phyloP scores from a whole-genome alignment of 1,140 invertebrate genomes.

The Ooceraea biroi region DNA sequence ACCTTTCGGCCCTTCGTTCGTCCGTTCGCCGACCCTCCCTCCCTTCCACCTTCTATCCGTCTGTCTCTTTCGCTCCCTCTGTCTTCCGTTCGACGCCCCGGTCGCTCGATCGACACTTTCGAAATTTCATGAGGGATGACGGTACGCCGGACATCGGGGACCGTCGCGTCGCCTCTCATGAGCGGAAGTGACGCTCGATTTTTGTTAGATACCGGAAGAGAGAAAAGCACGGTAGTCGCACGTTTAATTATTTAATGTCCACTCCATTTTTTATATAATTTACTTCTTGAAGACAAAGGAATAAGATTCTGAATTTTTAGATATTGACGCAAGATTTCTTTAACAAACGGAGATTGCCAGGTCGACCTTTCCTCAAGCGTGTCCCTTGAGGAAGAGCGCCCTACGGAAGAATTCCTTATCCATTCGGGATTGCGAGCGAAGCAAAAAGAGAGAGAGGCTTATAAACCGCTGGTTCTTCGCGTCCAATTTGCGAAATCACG shows the following conservation, averaged over 20 bases:
- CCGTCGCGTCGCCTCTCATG: not conserved
- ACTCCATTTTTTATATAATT: too few species aligned
- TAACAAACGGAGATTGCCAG: not conserved
- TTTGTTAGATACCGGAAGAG: conserved; percentile 22
- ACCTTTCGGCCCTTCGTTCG: conserved; percentile 73
- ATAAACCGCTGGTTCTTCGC: conserved; percentile 27
- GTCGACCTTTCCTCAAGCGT: not conserved
- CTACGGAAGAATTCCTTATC: not conserved
- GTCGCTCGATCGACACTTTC: conserved; percentile 68
- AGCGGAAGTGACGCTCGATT: conserved; percentile 24
- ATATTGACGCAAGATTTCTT: not conserved
- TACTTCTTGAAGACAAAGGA: too few species aligned
- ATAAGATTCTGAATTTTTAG: too few species aligned
- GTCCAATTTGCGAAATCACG: conserved; percentile 51
- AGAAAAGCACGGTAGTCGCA: conserved; percentile 1
- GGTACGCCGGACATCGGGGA: not conserved
- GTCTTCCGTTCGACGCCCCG: too few species aligned
- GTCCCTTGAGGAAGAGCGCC: not conserved
- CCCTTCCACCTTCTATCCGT: not conserved
- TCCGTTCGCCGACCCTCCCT: not conserved
- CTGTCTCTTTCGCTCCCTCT: conserved; percentile 4
- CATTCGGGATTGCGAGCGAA: conserved; percentile 22
- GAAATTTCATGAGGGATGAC: conserved; percentile 65
- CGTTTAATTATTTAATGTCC: not conserved
- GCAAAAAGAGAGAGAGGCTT: conserved; percentile 2